phyloP scores from a whole-genome alignment of 1,140 invertebrate genomes.

The Euglossa dilemma region DNA sequence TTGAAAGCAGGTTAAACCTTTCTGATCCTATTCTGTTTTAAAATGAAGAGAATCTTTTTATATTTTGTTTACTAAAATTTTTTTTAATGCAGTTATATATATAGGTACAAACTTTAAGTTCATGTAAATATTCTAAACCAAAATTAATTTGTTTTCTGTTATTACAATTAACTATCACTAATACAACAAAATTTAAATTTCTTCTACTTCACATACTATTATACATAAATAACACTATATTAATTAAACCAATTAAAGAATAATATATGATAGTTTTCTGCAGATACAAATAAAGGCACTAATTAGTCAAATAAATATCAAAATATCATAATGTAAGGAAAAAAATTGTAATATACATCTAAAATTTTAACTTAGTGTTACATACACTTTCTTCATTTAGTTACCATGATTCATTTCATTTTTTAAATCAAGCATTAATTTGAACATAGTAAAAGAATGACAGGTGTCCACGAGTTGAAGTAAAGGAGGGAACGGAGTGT shows the following conservation, averaged over 20 bases:
- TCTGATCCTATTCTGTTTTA: conserved; percentile 75
- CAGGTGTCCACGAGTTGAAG: conserved; percentile 69
- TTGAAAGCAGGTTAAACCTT: conserved; percentile 73
- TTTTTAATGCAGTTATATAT: neutral
- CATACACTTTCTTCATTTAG: neutral
- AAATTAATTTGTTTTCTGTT: neutral
- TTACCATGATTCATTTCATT: neutral
- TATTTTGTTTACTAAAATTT: neutral
- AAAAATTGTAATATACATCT: neutral
- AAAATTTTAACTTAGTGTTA: neutral
- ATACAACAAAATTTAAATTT: neutral
- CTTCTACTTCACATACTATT: neutral
- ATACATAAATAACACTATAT: neutral
- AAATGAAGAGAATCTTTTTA: neutral
- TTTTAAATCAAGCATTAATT: neutral
- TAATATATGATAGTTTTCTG: neutral
- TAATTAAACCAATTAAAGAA: neutral
- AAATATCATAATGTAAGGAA: neutral
- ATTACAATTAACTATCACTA: neutral
- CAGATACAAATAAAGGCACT: neutral
- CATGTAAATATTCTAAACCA: no score
- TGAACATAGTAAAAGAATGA: conserved; percentile 55
- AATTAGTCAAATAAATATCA: neutral
- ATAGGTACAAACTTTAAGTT: neutral
- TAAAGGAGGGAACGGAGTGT: conserved; percentile 71